Base-by-base conservation (phyloP, 2,113 vertebrate genomes). In the Crocuta crocuta region DNA sequence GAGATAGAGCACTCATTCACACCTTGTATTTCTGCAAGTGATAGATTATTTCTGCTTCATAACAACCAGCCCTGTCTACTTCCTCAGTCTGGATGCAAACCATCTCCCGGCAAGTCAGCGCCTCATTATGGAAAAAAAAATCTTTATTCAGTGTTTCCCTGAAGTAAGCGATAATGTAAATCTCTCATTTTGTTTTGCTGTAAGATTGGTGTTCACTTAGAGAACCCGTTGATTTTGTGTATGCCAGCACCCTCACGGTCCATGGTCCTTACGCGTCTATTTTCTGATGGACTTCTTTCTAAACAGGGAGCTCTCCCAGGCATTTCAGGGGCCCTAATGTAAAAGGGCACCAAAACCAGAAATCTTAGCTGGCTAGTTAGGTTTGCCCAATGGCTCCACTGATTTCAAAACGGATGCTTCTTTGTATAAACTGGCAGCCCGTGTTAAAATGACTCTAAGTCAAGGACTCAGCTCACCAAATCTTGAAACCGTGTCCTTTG, bases 161-260 rank as follows among this genome's bases (percentile, higher is more conserved):
- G 19, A 88, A 88, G 71, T 50, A 70, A 68, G 79, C 95, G 92
- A 76, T 39, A 58, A n/a, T 33, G 33, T n/a, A 39, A 71, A 78
- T 35, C 13, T 95, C 94, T 85, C 93, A 19, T 90, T 95, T 92
- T n/a, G 17, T 45, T 19, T 70, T 66, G 82, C 50, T 76, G 17
- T 11, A 63, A 80, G 48, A 43, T 17, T 0, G 0, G 17, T 19
- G 65, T 35, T 61, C 43, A 3, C 33, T 33, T 58, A 33, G 35
- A 96, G 58, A 50, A 28, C 1, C 1, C 12, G 6, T 35, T 45
- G n/a, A 9, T 70, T 53, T 45, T 35, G 10, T 83, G 4, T 10
- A 9, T 3, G 48, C 17, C 2, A 3, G 35, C 23, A 9, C 31
- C 61, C 53, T 95, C 66, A 19, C 12, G 1, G 28, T 39, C 71